phyloP scores from a whole-genome alignment of 1,140 invertebrate species.

The Drosophila tristis region DNA sequence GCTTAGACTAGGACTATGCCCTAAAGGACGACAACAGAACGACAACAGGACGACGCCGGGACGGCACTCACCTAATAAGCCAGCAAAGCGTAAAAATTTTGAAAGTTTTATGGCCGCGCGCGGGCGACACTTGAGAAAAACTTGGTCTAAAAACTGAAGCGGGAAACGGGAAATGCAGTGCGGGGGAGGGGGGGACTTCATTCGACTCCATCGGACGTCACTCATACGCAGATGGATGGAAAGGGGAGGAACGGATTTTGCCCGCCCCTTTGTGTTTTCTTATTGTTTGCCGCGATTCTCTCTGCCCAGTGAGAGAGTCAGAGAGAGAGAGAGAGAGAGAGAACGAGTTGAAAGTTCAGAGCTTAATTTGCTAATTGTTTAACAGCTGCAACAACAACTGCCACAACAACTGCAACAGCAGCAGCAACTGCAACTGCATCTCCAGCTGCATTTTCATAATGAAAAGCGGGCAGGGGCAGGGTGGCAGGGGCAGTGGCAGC shows the following conservation, averaged over 20 bases:
- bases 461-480: conserved; percentile 29
- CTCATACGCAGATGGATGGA: conserved; percentile 34
- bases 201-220: conserved; percentile 18
- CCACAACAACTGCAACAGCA: conserved; percentile 10
- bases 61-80: conserved; percentile 62
- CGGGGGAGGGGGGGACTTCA: not conserved
- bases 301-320: conserved; percentile 10
- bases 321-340: conserved; percentile 5
- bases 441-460: conserved; percentile 67
- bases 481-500: not conserved
- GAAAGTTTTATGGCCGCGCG: conserved; percentile 64
- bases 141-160: conserved; percentile 21
- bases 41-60: conserved; percentile 33
- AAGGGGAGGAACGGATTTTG: too few species aligned
- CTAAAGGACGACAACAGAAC: conserved; percentile 39
- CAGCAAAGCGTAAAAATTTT: conserved; percentile 56
- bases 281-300: not conserved
- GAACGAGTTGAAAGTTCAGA: conserved; percentile 47
- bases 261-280: too few species aligned
- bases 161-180: not conserved
- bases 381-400: conserved; percentile 56
- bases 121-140: conserved; percentile 41
- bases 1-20: conserved; percentile 10
- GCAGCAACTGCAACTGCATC: conserved; percentile 15
- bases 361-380: conserved; percentile 72